Evolutionary conservation across 2,113 vertebrate genomes (phyloP).

Genomic region (Heteronetta atricapilla): DNA sequence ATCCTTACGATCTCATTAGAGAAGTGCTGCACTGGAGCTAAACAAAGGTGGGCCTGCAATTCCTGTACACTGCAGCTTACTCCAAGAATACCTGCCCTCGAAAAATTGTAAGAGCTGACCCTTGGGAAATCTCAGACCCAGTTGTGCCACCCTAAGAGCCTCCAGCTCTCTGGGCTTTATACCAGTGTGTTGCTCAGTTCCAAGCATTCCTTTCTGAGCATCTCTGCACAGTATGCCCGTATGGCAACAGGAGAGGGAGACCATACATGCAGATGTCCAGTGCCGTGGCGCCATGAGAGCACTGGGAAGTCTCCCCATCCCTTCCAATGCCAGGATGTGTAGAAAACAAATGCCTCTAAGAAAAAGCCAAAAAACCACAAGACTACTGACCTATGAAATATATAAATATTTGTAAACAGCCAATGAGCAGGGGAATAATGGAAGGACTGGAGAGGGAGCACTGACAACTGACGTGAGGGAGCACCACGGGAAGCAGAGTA

Average conservation of each 20-base stretch:
- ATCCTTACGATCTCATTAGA: background rate
- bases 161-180: background rate
- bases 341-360: conserved; percentile 43
- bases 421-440: conserved; percentile 57
- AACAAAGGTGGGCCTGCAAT: background rate
- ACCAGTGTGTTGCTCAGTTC: conserved; percentile 60
- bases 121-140: background rate
- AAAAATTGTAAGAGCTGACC: background rate
- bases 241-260: conserved; percentile 66
- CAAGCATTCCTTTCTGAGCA: conserved; percentile 73
- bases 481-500: conserved; percentile 67
- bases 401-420: conserved; percentile 61
- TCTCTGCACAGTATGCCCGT: conserved; percentile 81
- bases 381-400: conserved; percentile 60
- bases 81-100: background rate
- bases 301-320: conserved; percentile 65
- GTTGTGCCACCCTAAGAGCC: background rate
- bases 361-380: conserved; percentile 50
- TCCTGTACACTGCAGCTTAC: background rate
- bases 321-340: conserved; percentile 43
- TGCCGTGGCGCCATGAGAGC: conserved; percentile 45
- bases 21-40: background rate
- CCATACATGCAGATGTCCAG: conserved; percentile 76
- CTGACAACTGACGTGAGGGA: conserved; percentile 53
- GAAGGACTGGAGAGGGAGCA: conserved; percentile 48